Percentiles rank a stretch among this genome's conserved stretches.
These are phyloP conservation scores for Dasypogon diadema DNA, from an alignment of 2,888 invertebrate genomes.

Conservation along the genomic window DNA sequence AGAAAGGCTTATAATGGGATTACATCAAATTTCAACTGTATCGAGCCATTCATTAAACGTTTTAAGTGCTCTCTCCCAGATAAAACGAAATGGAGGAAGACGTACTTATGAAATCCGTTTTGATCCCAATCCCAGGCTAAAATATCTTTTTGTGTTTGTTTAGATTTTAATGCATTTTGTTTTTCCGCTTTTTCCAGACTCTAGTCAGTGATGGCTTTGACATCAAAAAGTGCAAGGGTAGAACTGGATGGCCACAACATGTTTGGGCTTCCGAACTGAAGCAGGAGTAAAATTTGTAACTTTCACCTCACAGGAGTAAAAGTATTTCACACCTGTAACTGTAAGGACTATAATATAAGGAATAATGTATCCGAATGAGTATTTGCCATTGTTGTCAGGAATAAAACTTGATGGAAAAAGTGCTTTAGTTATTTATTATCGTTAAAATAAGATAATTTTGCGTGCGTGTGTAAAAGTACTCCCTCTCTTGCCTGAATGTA, in stretches of 20 bases:
- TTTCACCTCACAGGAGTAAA: background rate
- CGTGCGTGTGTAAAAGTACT: no score
- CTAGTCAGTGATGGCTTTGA: slow-evolving; percentile 26
- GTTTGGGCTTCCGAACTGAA: slow-evolving; percentile 93
- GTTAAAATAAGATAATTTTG: background rate
- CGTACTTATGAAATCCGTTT: slow-evolving; percentile 27
- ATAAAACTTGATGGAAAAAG: background rate
- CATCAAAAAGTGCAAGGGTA: slow-evolving; percentile 76
- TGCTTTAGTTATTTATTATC: background rate
- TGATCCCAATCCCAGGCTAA: slow-evolving; percentile 14
- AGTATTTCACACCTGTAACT: background rate
- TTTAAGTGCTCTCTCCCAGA: slow-evolving; percentile 2
- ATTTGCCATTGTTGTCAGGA: slow-evolving; percentile 2
- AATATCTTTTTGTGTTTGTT: slow-evolving; percentile 8
- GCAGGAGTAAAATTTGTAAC: slow-evolving; percentile 69
- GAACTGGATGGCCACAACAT: slow-evolving; percentile 97
- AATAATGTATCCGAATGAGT: background rate
- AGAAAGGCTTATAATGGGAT: background rate
- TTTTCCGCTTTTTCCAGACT: slow-evolving; percentile 34
- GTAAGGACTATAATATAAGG: background rate
- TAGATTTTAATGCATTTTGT: slow-evolving; percentile 16
- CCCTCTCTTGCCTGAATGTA: slow-evolving; percentile 3
- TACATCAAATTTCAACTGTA: slow-evolving; percentile 16
- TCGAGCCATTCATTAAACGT: slow-evolving; percentile 13
- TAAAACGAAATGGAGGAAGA: slow-evolving; percentile 24